Conservation (phyloP, 2,113 vertebrate species). For the Cyrtonyx montezumae region DNA sequence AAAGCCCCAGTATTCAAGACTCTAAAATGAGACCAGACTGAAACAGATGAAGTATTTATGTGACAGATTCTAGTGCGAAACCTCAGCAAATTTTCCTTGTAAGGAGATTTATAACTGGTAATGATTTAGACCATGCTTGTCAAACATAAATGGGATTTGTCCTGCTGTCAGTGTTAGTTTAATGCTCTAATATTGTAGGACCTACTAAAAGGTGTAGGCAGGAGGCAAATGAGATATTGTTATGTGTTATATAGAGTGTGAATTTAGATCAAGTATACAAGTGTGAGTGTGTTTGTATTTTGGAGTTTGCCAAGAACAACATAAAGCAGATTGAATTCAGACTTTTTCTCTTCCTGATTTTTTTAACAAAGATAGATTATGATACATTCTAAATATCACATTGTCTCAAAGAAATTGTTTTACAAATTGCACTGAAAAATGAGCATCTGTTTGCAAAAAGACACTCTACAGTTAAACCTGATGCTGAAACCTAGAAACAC, state of each 20-base stretch:
- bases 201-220: not conserved
- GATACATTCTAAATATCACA: not conserved
- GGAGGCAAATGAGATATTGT: not conserved
- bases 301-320: not conserved
- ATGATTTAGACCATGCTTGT: not conserved
- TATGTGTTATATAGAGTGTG: not conserved
- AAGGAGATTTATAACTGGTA: not conserved
- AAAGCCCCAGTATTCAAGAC: not conserved
- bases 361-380: not conserved
- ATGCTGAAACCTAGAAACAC: not conserved
- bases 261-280: not conserved
- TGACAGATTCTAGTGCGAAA: not conserved
- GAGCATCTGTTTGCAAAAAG: not conserved
- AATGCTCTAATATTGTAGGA: slow-evolving; percentile 38
- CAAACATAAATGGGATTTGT: slow-evolving; percentile 11
- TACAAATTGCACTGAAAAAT: not conserved
- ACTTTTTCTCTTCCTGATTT: not conserved
- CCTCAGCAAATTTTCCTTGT: not conserved
- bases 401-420: slow-evolving; percentile 13
- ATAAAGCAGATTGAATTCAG: not conserved
- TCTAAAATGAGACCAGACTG: not conserved
- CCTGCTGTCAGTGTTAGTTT: not conserved
- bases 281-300: not conserved
- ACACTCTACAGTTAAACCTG: not conserved
- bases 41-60: not conserved